Conservation (phyloP, 2,113 vertebrate species). For the Passer domesticus region DNA sequence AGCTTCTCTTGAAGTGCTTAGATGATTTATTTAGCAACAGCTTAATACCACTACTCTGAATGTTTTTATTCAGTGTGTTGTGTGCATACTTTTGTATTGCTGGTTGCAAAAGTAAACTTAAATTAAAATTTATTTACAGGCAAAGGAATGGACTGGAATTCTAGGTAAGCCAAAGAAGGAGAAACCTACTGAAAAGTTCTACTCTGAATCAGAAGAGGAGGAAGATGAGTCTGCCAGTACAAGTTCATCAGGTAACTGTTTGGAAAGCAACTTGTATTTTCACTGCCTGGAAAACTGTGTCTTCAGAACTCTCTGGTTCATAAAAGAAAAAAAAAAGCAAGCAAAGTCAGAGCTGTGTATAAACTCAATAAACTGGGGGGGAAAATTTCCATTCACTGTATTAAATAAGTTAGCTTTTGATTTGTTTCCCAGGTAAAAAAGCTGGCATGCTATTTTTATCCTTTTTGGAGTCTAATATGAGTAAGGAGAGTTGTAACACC, state of each 20-base stretch:
- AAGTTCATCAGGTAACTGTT: constrained; percentile 66
- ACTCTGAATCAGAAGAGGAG: constrained; percentile 87
- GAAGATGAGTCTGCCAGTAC: constrained; percentile 76
- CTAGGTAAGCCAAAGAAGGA: constrained; percentile 80
- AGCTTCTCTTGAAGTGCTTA: not conserved
- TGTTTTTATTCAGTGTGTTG: not conserved
- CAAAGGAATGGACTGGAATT: constrained; percentile 78
- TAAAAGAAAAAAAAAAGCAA: not conserved
- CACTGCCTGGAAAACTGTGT: not conserved
- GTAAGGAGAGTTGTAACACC: not conserved
- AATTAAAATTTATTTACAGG: constrained; percentile 67
- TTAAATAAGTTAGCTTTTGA: not conserved
- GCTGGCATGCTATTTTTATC: not conserved
- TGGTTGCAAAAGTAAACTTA: not conserved
- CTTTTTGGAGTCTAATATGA: not conserved
- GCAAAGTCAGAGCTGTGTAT: not conserved
- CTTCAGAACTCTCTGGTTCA: not conserved
- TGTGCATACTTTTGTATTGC: not conserved
- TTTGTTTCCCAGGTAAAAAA: not conserved
- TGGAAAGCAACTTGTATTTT: not conserved
- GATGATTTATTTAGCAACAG: not conserved
- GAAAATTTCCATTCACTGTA: not conserved
- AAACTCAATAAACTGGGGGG: not conserved
- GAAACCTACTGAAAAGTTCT: constrained; percentile 86
- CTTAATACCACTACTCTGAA: not conserved